These are phyloP conservation scores for Mimumesa dahlbomi DNA, from an alignment of 2,888 invertebrate species.

Conservation along the genomic window DNA sequence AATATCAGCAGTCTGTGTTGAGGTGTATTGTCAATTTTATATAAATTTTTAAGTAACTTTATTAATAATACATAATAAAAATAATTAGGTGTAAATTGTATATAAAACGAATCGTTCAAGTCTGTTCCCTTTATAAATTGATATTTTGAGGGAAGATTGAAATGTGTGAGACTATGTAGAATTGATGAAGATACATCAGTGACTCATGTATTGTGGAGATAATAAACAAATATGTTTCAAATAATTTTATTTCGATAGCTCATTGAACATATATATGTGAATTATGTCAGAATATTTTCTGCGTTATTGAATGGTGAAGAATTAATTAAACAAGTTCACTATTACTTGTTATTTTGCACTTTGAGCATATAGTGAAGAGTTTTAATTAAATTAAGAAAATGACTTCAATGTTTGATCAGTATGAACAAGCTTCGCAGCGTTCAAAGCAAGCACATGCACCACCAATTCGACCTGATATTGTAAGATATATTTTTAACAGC, in stretches of 20 bases:
- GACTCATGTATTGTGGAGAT: background rate
- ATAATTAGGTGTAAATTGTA: too few relatives aligned
- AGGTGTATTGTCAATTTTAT: slow-evolving; percentile 3
- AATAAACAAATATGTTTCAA: background rate
- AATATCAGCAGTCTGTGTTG: slow-evolving; percentile 9
- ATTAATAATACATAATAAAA: too few relatives aligned
- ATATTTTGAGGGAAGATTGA: too few relatives aligned
- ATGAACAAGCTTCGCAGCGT: slow-evolving; percentile 88
- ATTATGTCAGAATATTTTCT: background rate
- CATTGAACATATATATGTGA: background rate
- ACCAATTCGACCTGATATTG: slow-evolving; percentile 81
- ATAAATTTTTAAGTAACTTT: background rate
- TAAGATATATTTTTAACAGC: slow-evolving; percentile 66
- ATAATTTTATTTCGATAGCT: background rate
- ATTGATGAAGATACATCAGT: background rate
- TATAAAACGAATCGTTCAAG: too few relatives aligned
- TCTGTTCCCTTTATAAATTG: too few relatives aligned
- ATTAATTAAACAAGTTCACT: too few relatives aligned
- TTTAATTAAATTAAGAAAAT: slow-evolving; percentile 78
- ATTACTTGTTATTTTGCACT: too few relatives aligned
- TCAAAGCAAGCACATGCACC: slow-evolving; percentile 77
- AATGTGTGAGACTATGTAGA: background rate
- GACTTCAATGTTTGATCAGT: slow-evolving; percentile 93
- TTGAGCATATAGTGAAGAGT: background rate
- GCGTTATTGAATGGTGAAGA: background rate